Conservation (phyloP, 53 echinoderm and acorn worm genomes). For the Patiria pectinifera region DNA sequence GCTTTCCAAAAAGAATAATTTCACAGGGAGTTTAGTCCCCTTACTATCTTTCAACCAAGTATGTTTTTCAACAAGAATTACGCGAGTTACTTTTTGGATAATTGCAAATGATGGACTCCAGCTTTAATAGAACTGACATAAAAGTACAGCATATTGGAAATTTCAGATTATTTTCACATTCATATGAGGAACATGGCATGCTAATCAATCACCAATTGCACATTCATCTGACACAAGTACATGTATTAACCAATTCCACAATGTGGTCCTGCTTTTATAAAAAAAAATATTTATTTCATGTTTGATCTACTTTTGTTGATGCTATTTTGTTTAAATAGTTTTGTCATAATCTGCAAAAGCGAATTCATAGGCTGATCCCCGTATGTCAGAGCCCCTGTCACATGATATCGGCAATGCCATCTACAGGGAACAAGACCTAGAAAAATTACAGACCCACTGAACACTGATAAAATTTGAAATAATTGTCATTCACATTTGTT, state of each 20-base stretch:
- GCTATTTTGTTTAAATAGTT: conserved; percentile 3
- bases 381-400: neutral
- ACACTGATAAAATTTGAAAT: neutral
- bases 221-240: neutral
- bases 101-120: too few relatives aligned
- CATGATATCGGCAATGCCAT: neutral
- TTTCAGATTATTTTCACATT: neutral
- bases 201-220: neutral
- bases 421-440: neutral
- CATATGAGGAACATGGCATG: neutral
- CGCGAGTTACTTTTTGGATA: too few relatives aligned
- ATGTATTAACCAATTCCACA: neutral
- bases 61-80: too few relatives aligned
- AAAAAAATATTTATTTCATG: too few relatives aligned
- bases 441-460: neutral
- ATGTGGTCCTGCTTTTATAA: too few relatives aligned
- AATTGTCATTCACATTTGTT: neutral
- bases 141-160: neutral
- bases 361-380: neutral
- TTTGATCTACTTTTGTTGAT: neutral
- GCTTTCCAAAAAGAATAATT: too few relatives aligned
- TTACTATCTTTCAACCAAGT: too few relatives aligned
- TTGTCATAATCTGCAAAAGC: neutral
- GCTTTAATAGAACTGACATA: too few relatives aligned
- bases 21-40: too few relatives aligned